Conservation (phyloP, 2,797 vertebrate genomes). For the Brachymystax lenok region DNA sequence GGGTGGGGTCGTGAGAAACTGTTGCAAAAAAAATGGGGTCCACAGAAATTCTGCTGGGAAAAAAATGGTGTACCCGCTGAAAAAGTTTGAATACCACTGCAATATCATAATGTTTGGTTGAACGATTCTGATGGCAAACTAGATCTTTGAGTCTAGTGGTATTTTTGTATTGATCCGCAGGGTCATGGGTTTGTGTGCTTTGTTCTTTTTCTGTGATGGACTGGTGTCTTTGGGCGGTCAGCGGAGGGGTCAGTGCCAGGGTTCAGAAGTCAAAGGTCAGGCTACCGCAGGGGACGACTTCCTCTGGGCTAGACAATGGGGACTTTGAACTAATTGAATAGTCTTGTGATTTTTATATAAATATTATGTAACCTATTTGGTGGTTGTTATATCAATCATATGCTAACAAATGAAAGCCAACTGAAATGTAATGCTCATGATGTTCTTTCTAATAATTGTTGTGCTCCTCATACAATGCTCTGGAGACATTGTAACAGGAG, state of each 20-base stretch:
- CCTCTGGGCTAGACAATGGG: background rate
- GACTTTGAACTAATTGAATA: background rate
- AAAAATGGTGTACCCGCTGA: too few species aligned
- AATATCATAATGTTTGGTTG: background rate
- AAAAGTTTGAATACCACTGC: too few species aligned
- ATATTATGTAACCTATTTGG: background rate
- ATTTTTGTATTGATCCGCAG: background rate
- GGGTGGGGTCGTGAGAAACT: too few species aligned
- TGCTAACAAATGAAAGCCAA: background rate
- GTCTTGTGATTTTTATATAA: background rate
- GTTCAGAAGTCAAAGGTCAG: background rate
- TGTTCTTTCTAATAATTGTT: background rate
- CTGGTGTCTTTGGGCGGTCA: background rate
- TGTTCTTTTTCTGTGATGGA: background rate
- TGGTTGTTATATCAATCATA: background rate
- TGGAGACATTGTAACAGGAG: constrained; percentile 15
- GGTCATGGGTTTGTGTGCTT: background rate
- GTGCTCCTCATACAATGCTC: background rate
- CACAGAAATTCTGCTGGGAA: too few species aligned
- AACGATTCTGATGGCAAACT: background rate
- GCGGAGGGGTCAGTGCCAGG: background rate
- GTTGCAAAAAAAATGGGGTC: too few species aligned
- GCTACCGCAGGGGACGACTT: background rate
- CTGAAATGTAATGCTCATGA: background rate
- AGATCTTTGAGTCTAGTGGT: background rate